Percentiles rank a stretch among this genome's conserved stretches.
These are phyloP conservation scores for Caenorhabditis macrosperma DNA, from an alignment of 2,888 invertebrate genomes.

Conservation along the genomic window DNA sequence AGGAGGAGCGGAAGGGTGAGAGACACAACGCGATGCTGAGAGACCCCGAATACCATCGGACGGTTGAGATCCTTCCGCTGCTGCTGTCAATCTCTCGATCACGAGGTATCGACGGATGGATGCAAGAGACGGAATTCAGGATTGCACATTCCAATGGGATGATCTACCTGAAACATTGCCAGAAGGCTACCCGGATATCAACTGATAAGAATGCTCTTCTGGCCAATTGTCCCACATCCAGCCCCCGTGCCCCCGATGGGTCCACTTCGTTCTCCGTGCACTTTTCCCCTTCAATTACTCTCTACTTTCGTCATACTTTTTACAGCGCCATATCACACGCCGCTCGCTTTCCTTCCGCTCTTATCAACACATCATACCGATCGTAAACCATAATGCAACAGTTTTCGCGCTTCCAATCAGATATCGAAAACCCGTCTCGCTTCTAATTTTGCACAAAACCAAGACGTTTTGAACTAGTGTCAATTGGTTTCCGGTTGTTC, in stretches of 20 bases:
- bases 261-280: too few species aligned
- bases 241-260: too few species aligned
- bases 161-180: too few species aligned
- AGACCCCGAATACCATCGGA: background rate
- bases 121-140: background rate
- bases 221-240: too few species aligned
- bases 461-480: too few species aligned
- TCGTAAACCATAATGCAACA: constrained; percentile 2
- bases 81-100: too few species aligned
- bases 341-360: constrained; percentile 16
- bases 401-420: background rate
- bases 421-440: background rate
- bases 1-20: background rate
- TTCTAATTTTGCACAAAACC: too few species aligned
- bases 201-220: too few species aligned
- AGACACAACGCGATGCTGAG: background rate
- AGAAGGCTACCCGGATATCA: too few species aligned
- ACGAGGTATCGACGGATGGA: background rate
- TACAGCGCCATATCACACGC: background rate
- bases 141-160: too few species aligned
- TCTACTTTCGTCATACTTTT: background rate
- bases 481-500: background rate
- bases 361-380: background rate
- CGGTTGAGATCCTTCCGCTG: too few species aligned
- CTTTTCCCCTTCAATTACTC: background rate